phyloP scores from a whole-genome alignment of 2,888 invertebrate species.

The Dastarcus helophoroides region DNA sequence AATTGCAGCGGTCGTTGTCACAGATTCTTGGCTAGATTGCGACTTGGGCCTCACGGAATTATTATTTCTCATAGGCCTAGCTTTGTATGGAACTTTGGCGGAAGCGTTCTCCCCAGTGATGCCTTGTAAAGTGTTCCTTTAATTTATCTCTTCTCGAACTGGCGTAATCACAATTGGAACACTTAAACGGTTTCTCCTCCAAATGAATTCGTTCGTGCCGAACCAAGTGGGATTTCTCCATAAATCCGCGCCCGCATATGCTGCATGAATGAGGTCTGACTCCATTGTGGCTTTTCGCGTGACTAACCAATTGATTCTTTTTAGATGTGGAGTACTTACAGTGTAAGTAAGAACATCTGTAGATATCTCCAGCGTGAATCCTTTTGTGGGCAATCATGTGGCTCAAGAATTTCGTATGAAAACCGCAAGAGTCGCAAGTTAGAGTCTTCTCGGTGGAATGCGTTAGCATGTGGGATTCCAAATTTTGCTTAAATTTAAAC shows the following conservation, averaged over 20 bases:
- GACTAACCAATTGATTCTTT: slow-evolving; percentile 51
- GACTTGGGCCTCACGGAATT: slow-evolving; percentile 25
- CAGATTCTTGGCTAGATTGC: slow-evolving; percentile 22
- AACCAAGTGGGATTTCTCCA: slow-evolving; percentile 54
- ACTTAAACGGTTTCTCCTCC: slow-evolving; percentile 51
- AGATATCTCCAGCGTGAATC: slow-evolving; percentile 53
- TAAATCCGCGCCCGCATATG: slow-evolving; percentile 50
- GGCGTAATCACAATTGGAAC: slow-evolving; percentile 52
- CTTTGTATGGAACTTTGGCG: slow-evolving; percentile 42
- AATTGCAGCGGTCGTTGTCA: slow-evolving; percentile 20
- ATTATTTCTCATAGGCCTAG: slow-evolving; percentile 34
- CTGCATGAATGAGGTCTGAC: slow-evolving; percentile 41
- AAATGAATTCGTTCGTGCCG: slow-evolving; percentile 55
- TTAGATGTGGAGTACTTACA: slow-evolving; percentile 54
- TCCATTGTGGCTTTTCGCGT: slow-evolving; percentile 50
- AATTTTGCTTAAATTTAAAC: slow-evolving; percentile 46
- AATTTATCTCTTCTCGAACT: slow-evolving; percentile 53
- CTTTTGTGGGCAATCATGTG: slow-evolving; percentile 53
- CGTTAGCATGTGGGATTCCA: slow-evolving; percentile 46
- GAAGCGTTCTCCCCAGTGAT: slow-evolving; percentile 41
- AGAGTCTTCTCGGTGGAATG: slow-evolving; percentile 46
- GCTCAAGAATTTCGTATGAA: slow-evolving; percentile 53
- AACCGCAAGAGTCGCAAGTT: slow-evolving; percentile 55
- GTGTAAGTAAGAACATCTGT: slow-evolving; percentile 47
- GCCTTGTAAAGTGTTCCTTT: slow-evolving; percentile 45